Base-by-base conservation (phyloP, 2,888 invertebrate species). In the Perithous albicinctus region DNA sequence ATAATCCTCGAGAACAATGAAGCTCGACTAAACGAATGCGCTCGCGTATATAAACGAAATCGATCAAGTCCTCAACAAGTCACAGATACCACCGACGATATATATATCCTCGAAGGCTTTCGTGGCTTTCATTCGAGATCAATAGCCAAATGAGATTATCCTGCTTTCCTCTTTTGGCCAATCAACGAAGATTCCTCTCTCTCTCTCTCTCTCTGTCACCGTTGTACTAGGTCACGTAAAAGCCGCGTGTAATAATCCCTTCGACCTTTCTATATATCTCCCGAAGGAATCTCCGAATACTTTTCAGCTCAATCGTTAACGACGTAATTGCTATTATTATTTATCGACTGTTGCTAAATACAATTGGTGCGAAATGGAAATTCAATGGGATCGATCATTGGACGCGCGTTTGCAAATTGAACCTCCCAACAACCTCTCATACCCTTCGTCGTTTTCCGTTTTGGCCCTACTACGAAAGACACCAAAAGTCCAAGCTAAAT, bases 401-500 rank as follows among this genome's bases (percentile, higher is more conserved):
- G n/a, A n/a, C 32, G 32, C 56, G 56, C 56, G 32, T 56, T 51
- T 12, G 51, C 51, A 6, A 5, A 26, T 12, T 4, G 26, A 54
- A 8, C 15, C 48, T 48, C 48, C 5, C 48, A n/a, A 15, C 18
- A 51, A 23, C 20, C 20, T 48, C 48, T 20, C 59, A 1, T 66
- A 38, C 32, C 48, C 46, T 15, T 29, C n/a, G 32, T 48, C 66
- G 1, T 56, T 56, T 66, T 46, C 43, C 56, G 69, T 41, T 46
- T 64, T 72, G 67, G 66, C 64, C 76, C 81, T 70, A 59, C 70
- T n/a, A n/a, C n/a, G n/a, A n/a, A 64, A 81, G 59, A 67, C 69
- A 59, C 51, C 70, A 66, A 75, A n/a, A 82, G 78, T 78, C 82
- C 77, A 80, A 80, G 61, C 76, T 67, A 59, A 75, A 78, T n/a